These are phyloP conservation scores for Tortrix viridana DNA, from an alignment of 2,888 invertebrate genomes.

Conservation along the genomic window DNA sequence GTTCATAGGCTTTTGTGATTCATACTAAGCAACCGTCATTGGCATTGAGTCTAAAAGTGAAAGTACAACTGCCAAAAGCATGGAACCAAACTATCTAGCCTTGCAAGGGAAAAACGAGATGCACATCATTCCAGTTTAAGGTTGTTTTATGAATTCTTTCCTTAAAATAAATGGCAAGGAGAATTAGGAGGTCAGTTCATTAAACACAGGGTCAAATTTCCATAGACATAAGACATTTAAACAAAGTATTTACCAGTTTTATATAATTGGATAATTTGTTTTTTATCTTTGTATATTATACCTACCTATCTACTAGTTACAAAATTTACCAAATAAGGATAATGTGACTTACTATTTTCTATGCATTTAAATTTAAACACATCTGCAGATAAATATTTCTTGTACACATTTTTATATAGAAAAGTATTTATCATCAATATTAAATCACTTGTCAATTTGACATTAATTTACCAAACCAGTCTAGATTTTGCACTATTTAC, in stretches of 20 bases:
- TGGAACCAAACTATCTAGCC: constrained; percentile 60
- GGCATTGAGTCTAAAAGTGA: constrained; percentile 82
- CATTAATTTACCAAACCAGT: constrained; percentile 58
- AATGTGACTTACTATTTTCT: constrained; percentile 72
- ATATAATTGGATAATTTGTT: background rate
- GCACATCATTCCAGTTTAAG: constrained; percentile 40
- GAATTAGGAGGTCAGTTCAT: constrained; percentile 9
- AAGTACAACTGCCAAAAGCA: constrained; percentile 71
- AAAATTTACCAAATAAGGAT: background rate
- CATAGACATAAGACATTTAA: background rate
- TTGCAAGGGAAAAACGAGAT: constrained; percentile 46
- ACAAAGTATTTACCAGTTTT: background rate
- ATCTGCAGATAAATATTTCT: constrained; percentile 47
- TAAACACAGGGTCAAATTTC: background rate
- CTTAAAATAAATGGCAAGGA: constrained; percentile 11
- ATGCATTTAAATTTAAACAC: constrained; percentile 62
- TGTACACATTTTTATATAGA: constrained; percentile 55
- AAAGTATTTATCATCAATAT: constrained; percentile 44
- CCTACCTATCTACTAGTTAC: background rate
- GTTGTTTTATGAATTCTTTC: constrained; percentile 13
- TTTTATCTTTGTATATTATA: background rate
- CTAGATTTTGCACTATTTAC: constrained; percentile 56
- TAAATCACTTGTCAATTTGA: constrained; percentile 66
- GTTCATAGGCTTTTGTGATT: constrained; percentile 59
- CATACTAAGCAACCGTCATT: constrained; percentile 68